phyloP scores from a whole-genome alignment of 2,113 vertebrate species.

The Mustelus asterias region DNA sequence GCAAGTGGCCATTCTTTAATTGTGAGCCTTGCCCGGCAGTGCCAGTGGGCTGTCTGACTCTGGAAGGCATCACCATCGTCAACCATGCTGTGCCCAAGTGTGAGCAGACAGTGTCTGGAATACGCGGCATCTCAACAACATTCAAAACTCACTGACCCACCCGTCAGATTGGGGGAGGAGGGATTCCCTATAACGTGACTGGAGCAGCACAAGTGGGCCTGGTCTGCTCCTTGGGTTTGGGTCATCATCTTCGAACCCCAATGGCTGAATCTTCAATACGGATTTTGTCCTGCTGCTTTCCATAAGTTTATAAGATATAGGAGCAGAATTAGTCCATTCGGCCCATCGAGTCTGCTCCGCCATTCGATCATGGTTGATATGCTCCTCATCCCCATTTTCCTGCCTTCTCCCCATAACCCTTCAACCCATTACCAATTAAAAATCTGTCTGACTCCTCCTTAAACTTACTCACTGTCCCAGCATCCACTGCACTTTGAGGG shows the following conservation, averaged over 20 bases:
- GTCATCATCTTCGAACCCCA: background rate
- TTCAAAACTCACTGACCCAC: background rate
- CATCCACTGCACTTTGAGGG: too few relatives aligned
- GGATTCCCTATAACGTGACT: slow-evolving; percentile 37
- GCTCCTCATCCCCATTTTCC: too few relatives aligned
- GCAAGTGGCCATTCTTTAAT: background rate
- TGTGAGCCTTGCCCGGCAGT: background rate
- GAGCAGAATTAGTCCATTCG: too few relatives aligned
- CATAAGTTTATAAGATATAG: too few relatives aligned
- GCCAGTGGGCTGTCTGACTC: background rate
- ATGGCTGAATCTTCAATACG: background rate
- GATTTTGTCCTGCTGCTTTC: too few relatives aligned
- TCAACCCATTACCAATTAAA: too few relatives aligned
- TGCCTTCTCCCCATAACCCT: too few relatives aligned
- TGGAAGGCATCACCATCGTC: background rate
- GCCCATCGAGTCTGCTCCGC: too few relatives aligned
- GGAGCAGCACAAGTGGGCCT: slow-evolving; percentile 49
- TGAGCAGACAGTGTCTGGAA: background rate
- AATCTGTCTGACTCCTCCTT: too few relatives aligned
- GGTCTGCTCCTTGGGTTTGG: background rate
- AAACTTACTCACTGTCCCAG: too few relatives aligned
- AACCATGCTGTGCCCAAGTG: background rate
- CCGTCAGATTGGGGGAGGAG: background rate
- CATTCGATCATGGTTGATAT: too few relatives aligned
- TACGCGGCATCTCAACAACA: background rate